Evolutionary conservation across 2,888 invertebrate species (phyloP).

Genomic region (Melangyna quadrimaculata): DNA sequence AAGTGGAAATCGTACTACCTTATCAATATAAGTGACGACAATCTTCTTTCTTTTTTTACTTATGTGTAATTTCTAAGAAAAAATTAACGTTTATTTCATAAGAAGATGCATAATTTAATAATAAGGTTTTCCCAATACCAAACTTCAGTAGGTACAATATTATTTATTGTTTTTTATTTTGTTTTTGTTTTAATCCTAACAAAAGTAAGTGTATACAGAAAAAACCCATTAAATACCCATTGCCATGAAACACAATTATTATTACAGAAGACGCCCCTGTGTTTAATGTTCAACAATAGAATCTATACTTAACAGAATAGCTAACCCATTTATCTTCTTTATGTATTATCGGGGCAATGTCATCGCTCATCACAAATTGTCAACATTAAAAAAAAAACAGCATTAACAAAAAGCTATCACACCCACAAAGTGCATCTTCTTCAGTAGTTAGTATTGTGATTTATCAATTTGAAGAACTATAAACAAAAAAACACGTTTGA

Average conservation of each 20-base stretch:
- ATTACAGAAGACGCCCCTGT: constrained; percentile 9
- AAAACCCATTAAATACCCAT: background rate
- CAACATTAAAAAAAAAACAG: constrained; percentile 4
- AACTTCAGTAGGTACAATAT: no score
- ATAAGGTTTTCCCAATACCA: background rate
- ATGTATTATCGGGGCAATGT: constrained; percentile 22
- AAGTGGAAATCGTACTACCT: no score
- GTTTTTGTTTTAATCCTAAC: no score
- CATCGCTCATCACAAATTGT: constrained; percentile 12
- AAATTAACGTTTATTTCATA: background rate
- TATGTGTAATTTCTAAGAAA: no score
- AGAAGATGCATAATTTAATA: background rate
- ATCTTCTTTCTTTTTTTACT: no score
- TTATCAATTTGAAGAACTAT: constrained; percentile 12
- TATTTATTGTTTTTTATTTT: background rate
- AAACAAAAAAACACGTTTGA: constrained; percentile 14
- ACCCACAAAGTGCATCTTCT: constrained; percentile 34
- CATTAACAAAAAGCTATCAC: constrained; percentile 25
- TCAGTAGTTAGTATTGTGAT: constrained; percentile 8
- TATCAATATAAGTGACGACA: no score
- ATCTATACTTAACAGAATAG: background rate
- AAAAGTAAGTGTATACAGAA: background rate
- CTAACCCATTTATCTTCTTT: constrained; percentile 32
- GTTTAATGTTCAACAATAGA: constrained; percentile 1
- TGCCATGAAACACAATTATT: background rate